Percentiles rank a stretch among this genome's conserved stretches.
Evolutionary conservation across 2,113 vertebrate genomes (phyloP).

Genomic region (Leptocoma aspasia): DNA sequence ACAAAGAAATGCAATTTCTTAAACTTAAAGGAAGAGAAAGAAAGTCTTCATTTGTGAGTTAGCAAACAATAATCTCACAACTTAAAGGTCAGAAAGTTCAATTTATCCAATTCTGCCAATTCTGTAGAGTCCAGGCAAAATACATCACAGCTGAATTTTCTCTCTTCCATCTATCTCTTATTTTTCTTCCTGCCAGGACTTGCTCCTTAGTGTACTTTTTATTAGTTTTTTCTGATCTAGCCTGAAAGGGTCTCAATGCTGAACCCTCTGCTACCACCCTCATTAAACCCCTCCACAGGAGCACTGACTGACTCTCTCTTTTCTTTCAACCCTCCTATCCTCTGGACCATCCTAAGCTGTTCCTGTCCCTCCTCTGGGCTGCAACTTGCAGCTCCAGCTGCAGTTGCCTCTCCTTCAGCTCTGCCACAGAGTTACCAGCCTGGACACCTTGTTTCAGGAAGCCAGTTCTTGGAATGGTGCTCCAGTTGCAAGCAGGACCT

Average conservation of each 20-base stretch:
- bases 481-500: background rate
- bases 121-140: background rate
- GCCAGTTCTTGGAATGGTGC: background rate
- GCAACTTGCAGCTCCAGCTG: background rate
- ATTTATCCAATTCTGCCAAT: background rate
- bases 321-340: background rate
- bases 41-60: background rate
- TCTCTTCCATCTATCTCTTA: background rate
- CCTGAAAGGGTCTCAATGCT: background rate
- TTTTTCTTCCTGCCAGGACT: background rate
- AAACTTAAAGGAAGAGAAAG: background rate
- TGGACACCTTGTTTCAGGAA: background rate
- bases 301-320: background rate
- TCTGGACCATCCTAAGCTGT: background rate
- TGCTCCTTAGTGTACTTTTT: background rate
- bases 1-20: background rate
- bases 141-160: background rate
- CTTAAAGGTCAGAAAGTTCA: background rate
- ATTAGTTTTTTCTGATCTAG: background rate
- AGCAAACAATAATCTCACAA: background rate
- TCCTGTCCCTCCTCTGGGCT: background rate
- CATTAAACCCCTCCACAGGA: background rate
- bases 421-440: background rate
- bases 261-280: background rate
- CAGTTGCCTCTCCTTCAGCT: background rate